phyloP scores from a whole-genome alignment of 2,888 invertebrate species.

The Miltochrista miniata region DNA sequence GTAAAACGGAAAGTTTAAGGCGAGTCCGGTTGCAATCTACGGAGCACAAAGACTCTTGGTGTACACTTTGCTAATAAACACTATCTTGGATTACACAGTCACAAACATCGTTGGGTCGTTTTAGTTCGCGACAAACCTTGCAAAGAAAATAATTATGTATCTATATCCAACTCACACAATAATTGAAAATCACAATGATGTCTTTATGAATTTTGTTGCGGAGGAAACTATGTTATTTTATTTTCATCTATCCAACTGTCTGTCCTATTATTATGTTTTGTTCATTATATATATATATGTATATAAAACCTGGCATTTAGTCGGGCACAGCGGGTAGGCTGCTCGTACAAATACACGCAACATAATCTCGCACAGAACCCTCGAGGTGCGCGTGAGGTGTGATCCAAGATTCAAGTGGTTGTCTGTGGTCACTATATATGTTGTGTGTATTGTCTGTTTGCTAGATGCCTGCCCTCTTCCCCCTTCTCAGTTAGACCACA shows the following conservation, averaged over 20 bases:
- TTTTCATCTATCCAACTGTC: constrained; percentile 77
- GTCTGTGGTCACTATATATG: constrained; percentile 85
- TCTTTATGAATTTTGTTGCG: constrained; percentile 12
- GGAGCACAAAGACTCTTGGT: constrained; percentile 84
- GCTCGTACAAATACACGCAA: constrained; percentile 79
- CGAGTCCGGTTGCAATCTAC: constrained; percentile 84
- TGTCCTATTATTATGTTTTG: constrained; percentile 73
- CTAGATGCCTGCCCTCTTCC: constrained; percentile 97
- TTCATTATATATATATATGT: constrained; percentile 30
- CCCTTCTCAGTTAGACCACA: constrained; percentile 94
- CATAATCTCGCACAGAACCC: constrained; percentile 71
- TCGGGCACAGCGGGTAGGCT: constrained; percentile 66
- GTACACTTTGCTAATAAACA: constrained; percentile 78
- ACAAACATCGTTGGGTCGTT: constrained; percentile 69
- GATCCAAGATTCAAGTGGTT: constrained; percentile 82
- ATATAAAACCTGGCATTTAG: constrained; percentile 25
- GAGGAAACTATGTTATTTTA: constrained; percentile 57
- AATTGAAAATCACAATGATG: constrained; percentile 26
- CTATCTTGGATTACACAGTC: constrained; percentile 84
- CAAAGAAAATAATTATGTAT: constrained; percentile 18
- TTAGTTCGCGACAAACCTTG: constrained; percentile 30
- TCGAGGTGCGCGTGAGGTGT: constrained; percentile 78
- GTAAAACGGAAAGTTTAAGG: constrained; percentile 59
- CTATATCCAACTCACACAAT: constrained; percentile 40
- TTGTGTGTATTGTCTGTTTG: constrained; percentile 95